Evolutionary conservation across 2,888 invertebrate genomes (phyloP).

Genomic region (Dolichomitus sp.): DNA sequence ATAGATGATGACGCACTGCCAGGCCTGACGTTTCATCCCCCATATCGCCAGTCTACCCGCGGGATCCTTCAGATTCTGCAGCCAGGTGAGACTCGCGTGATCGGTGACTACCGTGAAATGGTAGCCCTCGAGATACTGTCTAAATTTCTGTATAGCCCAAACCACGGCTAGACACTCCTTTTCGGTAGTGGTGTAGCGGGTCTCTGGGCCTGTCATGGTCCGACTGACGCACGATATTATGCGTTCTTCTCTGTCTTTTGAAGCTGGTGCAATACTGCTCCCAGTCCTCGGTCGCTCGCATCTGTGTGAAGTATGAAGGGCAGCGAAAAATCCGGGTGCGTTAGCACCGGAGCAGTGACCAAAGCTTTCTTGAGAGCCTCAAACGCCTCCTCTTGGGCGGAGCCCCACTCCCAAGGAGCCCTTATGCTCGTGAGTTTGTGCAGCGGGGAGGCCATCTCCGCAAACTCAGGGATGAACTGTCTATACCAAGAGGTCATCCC

Average conservation of each 20-base stretch:
- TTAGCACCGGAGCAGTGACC: neutral
- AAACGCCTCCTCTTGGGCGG: constrained; percentile 11
- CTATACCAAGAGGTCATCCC: too few relatives aligned
- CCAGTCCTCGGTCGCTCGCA: constrained; percentile 65
- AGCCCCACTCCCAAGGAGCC: constrained; percentile 27
- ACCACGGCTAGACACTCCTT: constrained; percentile 72
- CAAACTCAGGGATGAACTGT: too few relatives aligned
- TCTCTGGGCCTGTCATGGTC: constrained; percentile 47
- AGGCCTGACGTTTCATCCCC: constrained; percentile 55
- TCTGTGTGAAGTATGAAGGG: constrained; percentile 67
- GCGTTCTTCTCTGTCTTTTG: constrained; percentile 49
- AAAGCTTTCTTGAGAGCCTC: neutral
- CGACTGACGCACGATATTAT: constrained; percentile 66
- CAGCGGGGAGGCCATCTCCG: constrained; percentile 60
- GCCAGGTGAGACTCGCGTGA: constrained; percentile 71
- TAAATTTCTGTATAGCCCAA: constrained; percentile 68
- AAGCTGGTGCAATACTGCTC: constrained; percentile 55
- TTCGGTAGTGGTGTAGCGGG: constrained; percentile 66
- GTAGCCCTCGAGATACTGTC: constrained; percentile 71
- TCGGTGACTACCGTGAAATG: constrained; percentile 74
- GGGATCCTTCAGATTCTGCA: constrained; percentile 69
- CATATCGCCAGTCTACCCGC: constrained; percentile 55
- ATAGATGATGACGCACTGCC: constrained; percentile 33
- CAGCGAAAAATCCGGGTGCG: too few relatives aligned
- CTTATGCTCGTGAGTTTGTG: constrained; percentile 59